These are phyloP conservation scores for Scatophagus argus DNA, from an alignment of 2,113 vertebrate genomes.

Conservation along the genomic window DNA sequence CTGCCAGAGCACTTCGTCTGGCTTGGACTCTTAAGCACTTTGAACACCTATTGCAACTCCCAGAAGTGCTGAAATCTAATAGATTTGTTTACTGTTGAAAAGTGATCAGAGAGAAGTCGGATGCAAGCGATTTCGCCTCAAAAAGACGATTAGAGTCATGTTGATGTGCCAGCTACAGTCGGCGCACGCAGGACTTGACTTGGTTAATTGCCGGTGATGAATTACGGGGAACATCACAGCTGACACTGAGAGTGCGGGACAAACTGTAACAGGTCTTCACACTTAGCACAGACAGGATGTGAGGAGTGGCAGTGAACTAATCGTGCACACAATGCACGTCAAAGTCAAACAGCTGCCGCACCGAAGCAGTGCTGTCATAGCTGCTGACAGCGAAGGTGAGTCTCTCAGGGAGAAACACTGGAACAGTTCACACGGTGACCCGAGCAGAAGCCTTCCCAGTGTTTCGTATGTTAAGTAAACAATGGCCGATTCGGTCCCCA, in stretches of 20 bases:
- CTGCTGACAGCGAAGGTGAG: conserved; percentile 16
- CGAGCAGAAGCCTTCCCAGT: background rate
- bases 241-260: conserved; percentile 19
- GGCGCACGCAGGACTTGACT: conserved; percentile 27
- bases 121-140: background rate
- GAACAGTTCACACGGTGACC: background rate
- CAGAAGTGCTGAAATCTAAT: conserved; percentile 2
- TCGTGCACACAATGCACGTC: conserved; percentile 14
- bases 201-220: conserved; percentile 37
- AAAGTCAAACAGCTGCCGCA: conserved; percentile 4
- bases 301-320: conserved; percentile 23
- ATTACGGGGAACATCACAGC: conserved; percentile 28
- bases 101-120: conserved; percentile 25
- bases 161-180: background rate
- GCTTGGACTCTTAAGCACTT: conserved; percentile 39
- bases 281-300: background rate
- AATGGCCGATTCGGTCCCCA: background rate
- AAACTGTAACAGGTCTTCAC: conserved; percentile 33
- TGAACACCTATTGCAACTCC: conserved; percentile 28
- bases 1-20: conserved; percentile 41
- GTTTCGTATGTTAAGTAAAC: background rate
- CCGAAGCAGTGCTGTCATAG: background rate
- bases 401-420: background rate
- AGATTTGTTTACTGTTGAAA: conserved; percentile 12
- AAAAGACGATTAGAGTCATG: background rate